These are phyloP conservation scores for Operophtera brumata DNA, from an alignment of 2,888 invertebrate genomes.

Conservation along the genomic window DNA sequence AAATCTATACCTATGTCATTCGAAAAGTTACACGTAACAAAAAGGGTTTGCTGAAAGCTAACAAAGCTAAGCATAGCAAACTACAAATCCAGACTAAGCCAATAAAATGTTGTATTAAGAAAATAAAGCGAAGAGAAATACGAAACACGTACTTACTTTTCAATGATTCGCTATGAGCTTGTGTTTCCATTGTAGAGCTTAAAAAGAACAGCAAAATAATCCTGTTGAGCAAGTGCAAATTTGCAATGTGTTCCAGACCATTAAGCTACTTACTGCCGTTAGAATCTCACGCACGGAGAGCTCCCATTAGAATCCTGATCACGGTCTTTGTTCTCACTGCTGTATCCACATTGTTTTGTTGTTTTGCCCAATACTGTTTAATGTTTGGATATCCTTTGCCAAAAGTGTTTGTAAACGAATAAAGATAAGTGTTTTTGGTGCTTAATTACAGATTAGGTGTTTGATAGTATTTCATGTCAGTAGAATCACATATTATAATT, in stretches of 20 bases:
- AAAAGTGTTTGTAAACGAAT: constrained; percentile 7
- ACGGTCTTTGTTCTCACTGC: constrained; percentile 26
- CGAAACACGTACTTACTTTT: background rate
- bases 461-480: background rate
- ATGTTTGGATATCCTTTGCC: constrained; percentile 5
- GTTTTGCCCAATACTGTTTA: constrained; percentile 28
- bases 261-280: constrained; percentile 58
- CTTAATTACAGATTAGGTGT: background rate
- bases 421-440: background rate
- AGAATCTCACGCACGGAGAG: constrained; percentile 48
- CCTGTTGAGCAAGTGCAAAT: constrained; percentile 53
- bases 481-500: too few species aligned
- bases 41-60: background rate
- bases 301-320: constrained; percentile 47
- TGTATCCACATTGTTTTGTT: constrained; percentile 20
- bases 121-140: constrained; percentile 15
- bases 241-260: constrained; percentile 62
- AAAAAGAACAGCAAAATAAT: constrained; percentile 35
- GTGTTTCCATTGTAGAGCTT: constrained; percentile 22
- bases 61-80: background rate
- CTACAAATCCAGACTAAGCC: background rate
- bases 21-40: too few species aligned
- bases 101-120: constrained; percentile 2
- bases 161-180: constrained; percentile 21
- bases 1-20: too few species aligned